Conservation (phyloP, 2,888 invertebrate species). For the Polydrusus tereticollis region DNA sequence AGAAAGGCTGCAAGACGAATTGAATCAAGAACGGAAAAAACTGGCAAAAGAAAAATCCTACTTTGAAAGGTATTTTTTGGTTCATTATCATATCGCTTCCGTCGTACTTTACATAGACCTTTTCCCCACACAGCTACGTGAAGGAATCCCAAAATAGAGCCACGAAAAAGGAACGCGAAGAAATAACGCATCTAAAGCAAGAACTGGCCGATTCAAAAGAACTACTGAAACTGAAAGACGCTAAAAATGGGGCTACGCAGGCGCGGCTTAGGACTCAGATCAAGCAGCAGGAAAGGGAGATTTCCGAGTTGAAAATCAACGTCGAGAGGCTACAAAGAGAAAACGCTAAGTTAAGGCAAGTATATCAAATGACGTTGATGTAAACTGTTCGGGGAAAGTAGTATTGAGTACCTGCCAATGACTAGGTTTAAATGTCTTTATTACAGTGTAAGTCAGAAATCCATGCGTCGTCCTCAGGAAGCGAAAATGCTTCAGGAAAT, state of each 20-base stretch:
- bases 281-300: conserved; percentile 80
- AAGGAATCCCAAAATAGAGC: conserved; percentile 77
- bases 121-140: too few relatives aligned
- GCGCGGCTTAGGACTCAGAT: conserved; percentile 82
- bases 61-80: conserved; percentile 65
- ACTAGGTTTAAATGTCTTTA: neutral
- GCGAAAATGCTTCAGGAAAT: conserved; percentile 83
- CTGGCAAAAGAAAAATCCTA: conserved; percentile 73
- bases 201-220: conserved; percentile 77
- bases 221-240: conserved; percentile 80
- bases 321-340: conserved; percentile 77
- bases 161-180: conserved; percentile 78
- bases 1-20: conserved; percentile 73
- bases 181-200: conserved; percentile 75
- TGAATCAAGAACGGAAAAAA: conserved; percentile 74
- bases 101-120: too few relatives aligned
- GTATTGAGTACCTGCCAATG: neutral
- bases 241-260: conserved; percentile 78
- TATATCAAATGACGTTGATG: neutral
- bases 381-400: too few relatives aligned
- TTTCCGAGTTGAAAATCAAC: conserved; percentile 74
- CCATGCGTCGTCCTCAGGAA: conserved; percentile 72
- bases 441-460: conserved; percentile 69
- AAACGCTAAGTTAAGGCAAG: conserved; percentile 71
- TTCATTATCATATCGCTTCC: too few relatives aligned